Base-by-base conservation (phyloP, 2,888 invertebrate species). In the Sphinx pinastri region DNA sequence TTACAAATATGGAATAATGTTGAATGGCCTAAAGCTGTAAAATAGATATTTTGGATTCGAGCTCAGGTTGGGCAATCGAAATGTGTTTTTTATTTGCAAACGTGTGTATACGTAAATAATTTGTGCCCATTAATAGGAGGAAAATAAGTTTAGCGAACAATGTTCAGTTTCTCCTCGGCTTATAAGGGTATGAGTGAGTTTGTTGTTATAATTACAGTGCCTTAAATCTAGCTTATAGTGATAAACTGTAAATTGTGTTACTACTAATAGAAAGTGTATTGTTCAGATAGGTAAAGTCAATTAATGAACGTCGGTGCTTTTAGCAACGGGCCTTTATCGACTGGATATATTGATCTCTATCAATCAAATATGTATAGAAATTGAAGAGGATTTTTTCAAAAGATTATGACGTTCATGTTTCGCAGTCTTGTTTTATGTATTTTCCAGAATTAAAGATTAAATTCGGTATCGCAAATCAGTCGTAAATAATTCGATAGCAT, bases 271-370 rank as follows among this genome's bases (percentile, higher is more conserved):
- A 19, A 49, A 63, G 47, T 49, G 49, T 49, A 5, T 49, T 13
- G 19, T 49, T 63, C 19, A 13, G 63, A 63, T 63, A 25, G 14
- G 31, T 58, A 47, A 47, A 8, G 63, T 63, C 63, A 63, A 63
- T 63, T 63, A 63, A 16, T 63, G n/a, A 63, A 49, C 13, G 19
- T 63, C 49, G 19, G 63, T 63, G 63, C 19, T 63, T 25, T 49
- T 47, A 63, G 63, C 49, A 25, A 63, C 49, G 63, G 63, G 63
- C 13, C 63, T 31, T 58, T 31, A 16, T 63, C 63, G 63, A 63
- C 49, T 45, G 11, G 16, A 49, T 49, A 19, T 49, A 13, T 63
- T 63, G 63, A 63, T 63, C 63, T 63, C 49, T 63, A 6, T 58
- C 19, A 63, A 63, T 47, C 3, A 55, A 55, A 55, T 55, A 19